These are phyloP conservation scores for Teleogryllus oceanicus DNA, from an alignment of 2,888 invertebrate genomes.

Conservation along the genomic window DNA sequence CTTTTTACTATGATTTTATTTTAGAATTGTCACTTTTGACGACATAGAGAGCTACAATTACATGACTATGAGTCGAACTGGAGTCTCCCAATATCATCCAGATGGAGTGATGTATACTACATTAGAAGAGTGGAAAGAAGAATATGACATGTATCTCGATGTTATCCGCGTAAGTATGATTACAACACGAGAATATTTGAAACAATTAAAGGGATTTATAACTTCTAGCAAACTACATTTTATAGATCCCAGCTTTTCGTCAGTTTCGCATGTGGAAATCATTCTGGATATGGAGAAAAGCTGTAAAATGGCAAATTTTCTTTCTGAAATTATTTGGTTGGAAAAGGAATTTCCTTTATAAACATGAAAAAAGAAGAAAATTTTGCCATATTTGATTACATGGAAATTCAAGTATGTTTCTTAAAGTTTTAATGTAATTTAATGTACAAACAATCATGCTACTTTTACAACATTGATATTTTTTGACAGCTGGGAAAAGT, in stretches of 20 bases:
- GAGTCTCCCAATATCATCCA: slow-evolving; percentile 71
- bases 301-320: slow-evolving; percentile 66
- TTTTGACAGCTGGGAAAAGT: slow-evolving; percentile 52
- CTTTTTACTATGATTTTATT: slow-evolving; percentile 31
- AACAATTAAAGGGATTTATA: not conserved
- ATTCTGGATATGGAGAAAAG: slow-evolving; percentile 75
- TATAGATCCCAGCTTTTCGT: slow-evolving; percentile 63
- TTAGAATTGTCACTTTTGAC: slow-evolving; percentile 70
- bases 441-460: not conserved
- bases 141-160: slow-evolving; percentile 74
- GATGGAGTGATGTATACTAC: slow-evolving; percentile 78
- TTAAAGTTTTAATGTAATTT: too few species aligned
- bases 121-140: slow-evolving; percentile 74
- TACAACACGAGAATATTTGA: not conserved
- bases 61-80: slow-evolving; percentile 76
- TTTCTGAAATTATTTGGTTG: too few species aligned
- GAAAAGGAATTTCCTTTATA: too few species aligned
- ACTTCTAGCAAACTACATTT: slow-evolving; percentile 18
- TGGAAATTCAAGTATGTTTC: slow-evolving; percentile 60
- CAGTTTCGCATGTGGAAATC: slow-evolving; percentile 73
- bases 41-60: slow-evolving; percentile 67
- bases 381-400: slow-evolving; percentile 63
- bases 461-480: slow-evolving; percentile 21
- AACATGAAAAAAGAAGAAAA: slow-evolving; percentile 54
- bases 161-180: slow-evolving; percentile 59